These are phyloP conservation scores for Homarus gammarus DNA, from an alignment of 2,888 invertebrate species.

Conservation along the genomic window DNA sequence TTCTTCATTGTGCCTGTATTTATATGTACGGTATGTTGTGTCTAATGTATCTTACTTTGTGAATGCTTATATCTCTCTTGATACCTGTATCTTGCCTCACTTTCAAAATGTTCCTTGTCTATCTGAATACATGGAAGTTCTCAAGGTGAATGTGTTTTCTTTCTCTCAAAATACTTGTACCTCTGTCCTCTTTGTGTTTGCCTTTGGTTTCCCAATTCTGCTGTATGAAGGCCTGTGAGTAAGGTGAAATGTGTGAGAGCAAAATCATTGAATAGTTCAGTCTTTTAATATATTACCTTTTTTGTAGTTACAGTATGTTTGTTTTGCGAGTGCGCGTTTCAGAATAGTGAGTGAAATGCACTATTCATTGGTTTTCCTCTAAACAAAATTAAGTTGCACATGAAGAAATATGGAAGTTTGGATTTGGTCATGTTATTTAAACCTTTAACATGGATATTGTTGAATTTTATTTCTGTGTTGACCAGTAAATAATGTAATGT, in stretches of 20 bases:
- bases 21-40: not conserved
- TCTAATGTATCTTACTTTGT: not conserved
- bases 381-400: no score
- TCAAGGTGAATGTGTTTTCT: no score
- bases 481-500: not conserved
- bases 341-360: not conserved
- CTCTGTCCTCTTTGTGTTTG: no score
- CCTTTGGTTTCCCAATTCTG: no score
- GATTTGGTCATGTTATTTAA: not conserved
- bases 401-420: not conserved
- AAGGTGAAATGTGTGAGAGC: not conserved
- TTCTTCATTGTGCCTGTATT: constrained; percentile 3
- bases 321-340: not conserved
- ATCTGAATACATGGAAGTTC: no score
- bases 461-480: not conserved
- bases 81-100: no score
- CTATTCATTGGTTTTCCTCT: not conserved
- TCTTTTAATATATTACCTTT: no score
- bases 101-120: no score
- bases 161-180: no score
- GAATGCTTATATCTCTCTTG: not conserved
- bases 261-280: no score
- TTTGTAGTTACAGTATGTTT: not conserved
- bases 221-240: not conserved
- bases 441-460: not conserved